phyloP scores from a whole-genome alignment of 2,797 vertebrate species.

The Sciaenops ocellatus region DNA sequence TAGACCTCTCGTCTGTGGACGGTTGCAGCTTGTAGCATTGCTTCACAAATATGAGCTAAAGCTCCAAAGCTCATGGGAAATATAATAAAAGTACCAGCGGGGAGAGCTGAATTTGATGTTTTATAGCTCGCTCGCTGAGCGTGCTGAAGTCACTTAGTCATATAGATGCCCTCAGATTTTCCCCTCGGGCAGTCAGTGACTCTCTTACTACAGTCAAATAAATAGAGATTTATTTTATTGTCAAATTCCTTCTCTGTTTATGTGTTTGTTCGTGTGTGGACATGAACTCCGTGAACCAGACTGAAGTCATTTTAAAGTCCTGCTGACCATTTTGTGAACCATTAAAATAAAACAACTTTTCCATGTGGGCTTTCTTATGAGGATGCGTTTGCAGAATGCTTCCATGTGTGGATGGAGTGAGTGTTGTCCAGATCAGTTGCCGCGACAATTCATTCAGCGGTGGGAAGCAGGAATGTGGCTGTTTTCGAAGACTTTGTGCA shows the following conservation, averaged over 20 bases:
- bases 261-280: background rate
- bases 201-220: background rate
- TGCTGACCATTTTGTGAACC: constrained; percentile 7
- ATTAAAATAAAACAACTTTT: background rate
- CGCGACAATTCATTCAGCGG: constrained; percentile 27
- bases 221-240: background rate
- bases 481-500: constrained; percentile 18
- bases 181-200: background rate
- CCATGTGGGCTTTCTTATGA: background rate
- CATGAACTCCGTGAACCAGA: constrained; percentile 3
- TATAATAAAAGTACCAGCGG: background rate
- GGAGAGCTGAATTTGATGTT: background rate
- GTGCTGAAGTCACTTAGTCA: background rate
- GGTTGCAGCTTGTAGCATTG: background rate
- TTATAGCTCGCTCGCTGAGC: background rate
- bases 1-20: background rate
- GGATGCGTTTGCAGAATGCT: constrained; percentile 18
- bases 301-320: constrained; percentile 6
- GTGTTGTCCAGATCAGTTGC: background rate
- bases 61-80: background rate
- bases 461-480: constrained; percentile 51
- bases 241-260: background rate
- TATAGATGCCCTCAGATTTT: background rate
- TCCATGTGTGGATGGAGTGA: constrained; percentile 33
- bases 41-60: background rate